Base-by-base conservation (phyloP, 2,797 vertebrate genomes). In the Sphenopsis melanotis region DNA sequence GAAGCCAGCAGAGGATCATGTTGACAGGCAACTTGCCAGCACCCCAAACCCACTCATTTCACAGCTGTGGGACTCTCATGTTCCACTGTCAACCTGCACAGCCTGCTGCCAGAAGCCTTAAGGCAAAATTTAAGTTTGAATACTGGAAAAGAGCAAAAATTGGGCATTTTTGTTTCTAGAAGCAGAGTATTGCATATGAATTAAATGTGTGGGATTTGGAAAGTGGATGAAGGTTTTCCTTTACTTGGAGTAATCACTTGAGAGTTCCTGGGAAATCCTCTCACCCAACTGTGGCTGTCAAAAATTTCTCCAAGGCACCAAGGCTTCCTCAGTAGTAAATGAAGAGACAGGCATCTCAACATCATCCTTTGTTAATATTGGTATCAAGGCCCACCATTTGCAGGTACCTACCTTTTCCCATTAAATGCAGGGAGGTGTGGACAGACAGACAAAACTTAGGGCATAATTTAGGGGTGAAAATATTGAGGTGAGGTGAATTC, bases 91-190 rank as follows among this genome's bases (percentile, higher is more conserved):
- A 84, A 66, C 70, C 59, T 88, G 65, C 61, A 94, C 34, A 72
- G 68, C 79, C 76, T 84, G 32, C 74, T 95, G 32, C 77, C 72
- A 82, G 59, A 87, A 91, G 61, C 84, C 91, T 72, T 80, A 81
- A 93, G 70, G 78, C 83, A 93, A 94, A 94, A 88, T 80, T 12
- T 41, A 86, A 79, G 83, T 91, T 88, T 90, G 34, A 96, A 70
- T 87, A 65, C 36, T 53, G 59, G 15, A 74, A 91, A 95, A 90
- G 18, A 64, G 76, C 10, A 83, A 91, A 47, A 78, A 85, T 74
- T 68, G 66, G 55, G 12, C 15, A 9, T 53, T 80, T 91, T 85
- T 42, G 23, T 9, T 49, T 69, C 59, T 63, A 60, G 76, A 76
- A 93, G 23, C 29, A 77, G 24, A 57, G 41, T 42, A 56, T 81